These are phyloP conservation scores for Gymnodraco acuticeps DNA, from an alignment of 2,797 vertebrate genomes.

Conservation along the genomic window DNA sequence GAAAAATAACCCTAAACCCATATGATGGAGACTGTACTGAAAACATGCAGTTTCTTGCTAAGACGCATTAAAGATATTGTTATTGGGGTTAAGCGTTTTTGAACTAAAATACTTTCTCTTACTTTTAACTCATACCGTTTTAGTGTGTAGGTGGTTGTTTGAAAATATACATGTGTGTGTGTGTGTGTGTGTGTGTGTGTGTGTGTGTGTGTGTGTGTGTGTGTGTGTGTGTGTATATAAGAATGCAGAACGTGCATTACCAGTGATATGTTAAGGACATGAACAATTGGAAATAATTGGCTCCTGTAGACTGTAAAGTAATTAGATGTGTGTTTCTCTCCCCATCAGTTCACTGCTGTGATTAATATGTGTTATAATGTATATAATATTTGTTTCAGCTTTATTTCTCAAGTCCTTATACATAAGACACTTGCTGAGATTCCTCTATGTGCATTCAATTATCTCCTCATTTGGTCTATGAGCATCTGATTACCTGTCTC, in stretches of 20 bases:
- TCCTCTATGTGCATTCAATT: slow-evolving; percentile 55
- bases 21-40: not conserved
- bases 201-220: not conserved
- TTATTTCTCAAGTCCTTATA: slow-evolving; percentile 56
- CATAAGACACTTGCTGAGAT: slow-evolving; percentile 49
- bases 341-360: slow-evolving; percentile 60
- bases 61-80: slow-evolving; percentile 1
- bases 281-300: slow-evolving; percentile 65
- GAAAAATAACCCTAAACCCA: not conserved
- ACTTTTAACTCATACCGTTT: slow-evolving; percentile 38
- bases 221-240: slow-evolving; percentile 19
- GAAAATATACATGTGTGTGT: slow-evolving; percentile 5
- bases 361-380: slow-evolving; percentile 58
- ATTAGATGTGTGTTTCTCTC: slow-evolving; percentile 62
- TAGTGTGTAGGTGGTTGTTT: slow-evolving; percentile 43
- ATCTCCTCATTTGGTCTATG: slow-evolving; percentile 31
- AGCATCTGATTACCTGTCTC: slow-evolving; percentile 36
- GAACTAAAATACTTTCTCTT: slow-evolving; percentile 33
- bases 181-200: not conserved
- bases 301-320: slow-evolving; percentile 64
- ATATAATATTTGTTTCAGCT: slow-evolving; percentile 51
- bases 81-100: slow-evolving; percentile 27
- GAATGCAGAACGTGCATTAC: not conserved
- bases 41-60: slow-evolving; percentile 5
- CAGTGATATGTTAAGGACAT: slow-evolving; percentile 58